These are phyloP conservation scores for Caloenas nicobarica DNA, from an alignment of 2,113 vertebrate species.

Conservation along the genomic window DNA sequence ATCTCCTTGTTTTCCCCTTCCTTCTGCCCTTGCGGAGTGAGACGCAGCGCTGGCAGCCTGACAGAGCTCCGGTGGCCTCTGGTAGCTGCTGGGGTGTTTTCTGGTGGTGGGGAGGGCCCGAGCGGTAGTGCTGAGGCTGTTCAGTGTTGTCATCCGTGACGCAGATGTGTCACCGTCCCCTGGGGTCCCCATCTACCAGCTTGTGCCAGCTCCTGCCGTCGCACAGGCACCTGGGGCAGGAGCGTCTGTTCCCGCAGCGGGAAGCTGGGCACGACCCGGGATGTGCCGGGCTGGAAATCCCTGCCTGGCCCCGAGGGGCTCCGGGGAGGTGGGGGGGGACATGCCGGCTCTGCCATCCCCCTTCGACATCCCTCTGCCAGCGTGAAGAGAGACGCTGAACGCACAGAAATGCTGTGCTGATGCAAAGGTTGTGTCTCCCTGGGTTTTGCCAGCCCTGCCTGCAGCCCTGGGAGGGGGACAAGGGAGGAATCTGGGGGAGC, in stretches of 20 bases:
- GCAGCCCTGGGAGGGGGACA: not conserved
- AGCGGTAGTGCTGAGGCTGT: not conserved
- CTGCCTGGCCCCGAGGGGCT: not conserved
- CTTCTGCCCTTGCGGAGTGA: not conserved
- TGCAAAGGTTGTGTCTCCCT: not conserved
- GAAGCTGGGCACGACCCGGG: not conserved
- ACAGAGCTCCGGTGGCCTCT: not conserved
- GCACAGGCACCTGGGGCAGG: not conserved
- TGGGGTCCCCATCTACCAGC: not conserved
- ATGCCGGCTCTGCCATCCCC: not conserved
- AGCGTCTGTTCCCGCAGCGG: not conserved
- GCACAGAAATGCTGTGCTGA: rapidly evolving
- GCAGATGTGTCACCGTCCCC: not conserved
- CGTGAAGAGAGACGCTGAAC: not conserved
- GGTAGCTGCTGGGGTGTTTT: not conserved
- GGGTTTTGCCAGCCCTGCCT: not conserved
- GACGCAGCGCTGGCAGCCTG: not conserved
- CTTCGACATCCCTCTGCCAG: no score
- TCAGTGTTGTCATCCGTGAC: not conserved
- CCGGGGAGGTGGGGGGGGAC: not conserved
- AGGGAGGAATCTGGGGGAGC: not conserved
- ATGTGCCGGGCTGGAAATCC: not conserved
- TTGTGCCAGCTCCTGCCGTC: not conserved
- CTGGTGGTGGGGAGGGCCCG: not conserved
- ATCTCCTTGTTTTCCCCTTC: not conserved